Percentiles rank a stretch among this genome's conserved stretches.
phyloP scores from a whole-genome alignment of 2,113 vertebrate species.

The Rhineura floridana region DNA sequence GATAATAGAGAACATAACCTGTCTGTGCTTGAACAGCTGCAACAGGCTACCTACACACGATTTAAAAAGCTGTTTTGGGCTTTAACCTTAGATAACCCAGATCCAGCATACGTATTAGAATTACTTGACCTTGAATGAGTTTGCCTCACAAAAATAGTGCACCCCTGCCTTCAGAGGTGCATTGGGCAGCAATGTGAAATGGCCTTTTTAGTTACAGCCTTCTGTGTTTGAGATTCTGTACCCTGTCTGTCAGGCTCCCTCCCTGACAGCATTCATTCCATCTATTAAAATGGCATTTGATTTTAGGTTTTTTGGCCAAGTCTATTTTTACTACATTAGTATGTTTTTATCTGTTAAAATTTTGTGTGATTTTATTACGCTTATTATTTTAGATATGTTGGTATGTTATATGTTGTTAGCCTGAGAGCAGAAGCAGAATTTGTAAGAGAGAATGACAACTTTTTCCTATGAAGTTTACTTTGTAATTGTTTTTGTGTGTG shows the following conservation, averaged over 20 bases:
- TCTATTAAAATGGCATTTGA: neutral
- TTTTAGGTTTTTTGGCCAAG: neutral
- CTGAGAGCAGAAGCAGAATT: neutral
- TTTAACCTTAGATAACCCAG: neutral
- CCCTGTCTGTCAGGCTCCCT: neutral
- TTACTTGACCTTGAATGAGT: neutral
- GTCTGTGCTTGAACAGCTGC: neutral
- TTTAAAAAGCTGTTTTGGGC: neutral
- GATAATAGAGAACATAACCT: neutral
- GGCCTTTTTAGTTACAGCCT: no score
- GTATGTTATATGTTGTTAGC: neutral
- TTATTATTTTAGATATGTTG: neutral
- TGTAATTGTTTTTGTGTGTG: slow-evolving; percentile 35
- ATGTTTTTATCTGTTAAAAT: neutral
- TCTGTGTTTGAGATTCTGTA: neutral
- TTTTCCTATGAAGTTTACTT: neutral
- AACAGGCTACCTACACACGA: neutral
- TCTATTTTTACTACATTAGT: neutral
- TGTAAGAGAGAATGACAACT: neutral
- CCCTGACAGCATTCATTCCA: neutral
- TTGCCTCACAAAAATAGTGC: neutral
- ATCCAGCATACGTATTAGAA: neutral
- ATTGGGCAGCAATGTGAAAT: neutral
- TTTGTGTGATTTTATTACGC: neutral
- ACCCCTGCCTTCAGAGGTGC: neutral